Percentiles rank a stretch among this genome's conserved stretches.
phyloP scores from a whole-genome alignment of 2,888 invertebrate species.

The Caradrina kadenii region DNA sequence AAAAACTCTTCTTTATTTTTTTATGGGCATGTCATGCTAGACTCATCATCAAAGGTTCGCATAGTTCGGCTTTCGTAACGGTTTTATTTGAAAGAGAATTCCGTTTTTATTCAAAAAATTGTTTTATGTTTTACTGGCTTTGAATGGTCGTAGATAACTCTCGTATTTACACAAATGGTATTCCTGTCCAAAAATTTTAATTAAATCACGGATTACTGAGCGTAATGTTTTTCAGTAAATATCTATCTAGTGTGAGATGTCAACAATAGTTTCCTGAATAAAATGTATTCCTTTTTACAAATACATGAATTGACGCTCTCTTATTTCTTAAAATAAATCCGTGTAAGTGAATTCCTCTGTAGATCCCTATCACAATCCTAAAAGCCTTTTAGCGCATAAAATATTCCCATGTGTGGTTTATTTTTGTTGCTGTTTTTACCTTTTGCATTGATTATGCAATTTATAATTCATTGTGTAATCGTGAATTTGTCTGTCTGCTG shows the following conservation, averaged over 20 bases:
- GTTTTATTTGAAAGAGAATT: slow-evolving; percentile 41
- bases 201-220: neutral
- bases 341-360: slow-evolving; percentile 78
- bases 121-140: slow-evolving; percentile 36
- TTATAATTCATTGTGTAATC: slow-evolving; percentile 68
- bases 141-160: slow-evolving; percentile 20
- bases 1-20: slow-evolving; percentile 46
- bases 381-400: slow-evolving; percentile 76
- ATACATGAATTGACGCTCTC: slow-evolving; percentile 35
- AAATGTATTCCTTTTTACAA: slow-evolving; percentile 18
- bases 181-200: slow-evolving; percentile 12
- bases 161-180: slow-evolving; percentile 26
- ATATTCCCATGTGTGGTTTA: slow-evolving; percentile 76
- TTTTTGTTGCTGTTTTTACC: slow-evolving; percentile 71
- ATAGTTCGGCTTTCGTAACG: slow-evolving; percentile 50
- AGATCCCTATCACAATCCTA: slow-evolving; percentile 68
- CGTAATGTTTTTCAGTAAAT: neutral
- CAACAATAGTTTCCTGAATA: slow-evolving; percentile 4
- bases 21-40: slow-evolving; percentile 42
- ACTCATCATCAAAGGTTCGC: slow-evolving; percentile 57
- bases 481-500: slow-evolving; percentile 38
- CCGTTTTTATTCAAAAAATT: slow-evolving; percentile 37
- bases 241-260: neutral
- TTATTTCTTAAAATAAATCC: slow-evolving; percentile 72
- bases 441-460: slow-evolving; percentile 72